Percentiles rank a stretch among this genome's conserved stretches.
Conservation (phyloP, 2,113 vertebrate genomes). For the Genyomyrus donnyi region DNA sequence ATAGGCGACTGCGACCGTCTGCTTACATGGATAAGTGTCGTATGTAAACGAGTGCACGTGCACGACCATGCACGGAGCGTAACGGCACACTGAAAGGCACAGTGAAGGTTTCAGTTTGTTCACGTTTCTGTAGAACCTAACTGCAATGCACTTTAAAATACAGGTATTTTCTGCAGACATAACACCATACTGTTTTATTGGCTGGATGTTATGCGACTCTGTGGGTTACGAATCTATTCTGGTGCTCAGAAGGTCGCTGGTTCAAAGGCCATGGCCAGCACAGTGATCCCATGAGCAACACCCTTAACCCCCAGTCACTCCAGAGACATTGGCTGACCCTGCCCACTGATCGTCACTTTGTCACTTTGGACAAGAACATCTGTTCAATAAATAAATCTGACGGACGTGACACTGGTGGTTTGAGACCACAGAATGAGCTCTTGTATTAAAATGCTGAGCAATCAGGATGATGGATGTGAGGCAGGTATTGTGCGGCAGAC, state of each 20-base stretch:
- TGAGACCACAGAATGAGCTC: background rate
- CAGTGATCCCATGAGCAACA: background rate
- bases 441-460: background rate
- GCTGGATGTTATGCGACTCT: background rate
- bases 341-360: background rate
- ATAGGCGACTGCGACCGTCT: background rate
- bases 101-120: background rate
- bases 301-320: background rate
- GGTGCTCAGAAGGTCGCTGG: background rate
- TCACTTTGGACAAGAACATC: background rate
- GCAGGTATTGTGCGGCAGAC: background rate
- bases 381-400: background rate
- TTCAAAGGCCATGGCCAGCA: background rate
- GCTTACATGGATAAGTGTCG: background rate
- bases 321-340: background rate
- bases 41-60: background rate
- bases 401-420: background rate
- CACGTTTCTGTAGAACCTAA: background rate
- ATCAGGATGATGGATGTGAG: background rate
- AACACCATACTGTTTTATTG: background rate
- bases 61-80: background rate
- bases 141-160: background rate
- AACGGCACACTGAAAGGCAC: background rate
- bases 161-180: background rate
- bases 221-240: background rate